Evolutionary conservation across 53 echinoderm and acorn worm species (phyloP).

Genomic region (Temnopleurus reevesii): DNA sequence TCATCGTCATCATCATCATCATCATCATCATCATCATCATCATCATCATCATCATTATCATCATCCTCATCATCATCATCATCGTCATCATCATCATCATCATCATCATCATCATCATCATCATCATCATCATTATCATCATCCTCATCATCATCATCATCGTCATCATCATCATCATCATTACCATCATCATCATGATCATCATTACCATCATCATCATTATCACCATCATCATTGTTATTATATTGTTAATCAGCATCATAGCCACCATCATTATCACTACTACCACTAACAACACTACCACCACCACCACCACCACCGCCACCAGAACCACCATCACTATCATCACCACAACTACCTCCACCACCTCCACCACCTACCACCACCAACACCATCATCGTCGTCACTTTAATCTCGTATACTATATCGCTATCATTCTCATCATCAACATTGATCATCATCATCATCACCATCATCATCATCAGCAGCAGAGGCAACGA

Average conservation of each 20-base stretch:
- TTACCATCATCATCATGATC: not conserved
- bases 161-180: conserved; percentile 1
- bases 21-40: conserved; percentile 36
- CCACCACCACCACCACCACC: too few relatives aligned
- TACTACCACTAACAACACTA: too few relatives aligned
- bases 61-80: conserved; percentile 38
- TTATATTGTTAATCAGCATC: too few relatives aligned
- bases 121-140: conserved; percentile 3
- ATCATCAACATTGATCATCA: too few relatives aligned
- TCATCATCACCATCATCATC: too few relatives aligned
- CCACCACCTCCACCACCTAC: too few relatives aligned
- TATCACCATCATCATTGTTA: conserved; percentile 3
- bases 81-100: not conserved
- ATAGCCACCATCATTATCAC: conserved; percentile 19
- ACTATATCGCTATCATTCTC: too few relatives aligned
- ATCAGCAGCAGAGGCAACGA: too few relatives aligned
- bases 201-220: conserved; percentile 16
- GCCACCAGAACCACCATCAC: too few relatives aligned
- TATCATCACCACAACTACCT: too few relatives aligned
- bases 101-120: conserved; percentile 45
- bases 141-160: conserved; percentile 8
- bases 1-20: not conserved
- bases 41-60: conserved; percentile 2
- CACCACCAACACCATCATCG: too few relatives aligned
- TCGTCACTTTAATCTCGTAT: too few relatives aligned